These are phyloP conservation scores for Salarias fasciatus DNA, from an alignment of 2,797 vertebrate species.

Conservation along the genomic window DNA sequence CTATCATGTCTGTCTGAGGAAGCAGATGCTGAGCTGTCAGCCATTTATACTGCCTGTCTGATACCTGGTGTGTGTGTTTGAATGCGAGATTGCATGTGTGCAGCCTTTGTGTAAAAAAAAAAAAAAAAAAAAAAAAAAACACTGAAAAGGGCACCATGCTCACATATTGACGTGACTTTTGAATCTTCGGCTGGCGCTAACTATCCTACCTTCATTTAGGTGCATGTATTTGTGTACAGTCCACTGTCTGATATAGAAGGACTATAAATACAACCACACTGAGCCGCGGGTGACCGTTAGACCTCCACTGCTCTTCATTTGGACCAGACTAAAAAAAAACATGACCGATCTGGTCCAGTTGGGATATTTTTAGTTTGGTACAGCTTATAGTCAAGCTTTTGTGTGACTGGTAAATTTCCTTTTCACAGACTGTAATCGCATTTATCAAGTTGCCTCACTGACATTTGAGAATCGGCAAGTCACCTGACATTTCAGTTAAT, in stretches of 20 bases:
- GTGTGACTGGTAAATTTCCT: no score
- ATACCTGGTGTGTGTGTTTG: constrained; percentile 33
- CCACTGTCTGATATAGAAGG: no score
- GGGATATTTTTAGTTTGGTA: constrained; percentile 36
- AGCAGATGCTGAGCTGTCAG: constrained; percentile 56
- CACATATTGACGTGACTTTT: background rate
- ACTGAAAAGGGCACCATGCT: constrained; percentile 4
- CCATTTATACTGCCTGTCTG: constrained; percentile 37
- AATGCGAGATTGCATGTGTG: constrained; percentile 6
- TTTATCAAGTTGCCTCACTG: no score
- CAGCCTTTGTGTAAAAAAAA: constrained; percentile 12
- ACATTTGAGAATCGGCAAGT: no score
- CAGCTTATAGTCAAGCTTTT: no score
- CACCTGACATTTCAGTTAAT: no score
- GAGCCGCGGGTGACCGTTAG: background rate
- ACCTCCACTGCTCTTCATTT: constrained; percentile 24
- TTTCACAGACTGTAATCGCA: no score
- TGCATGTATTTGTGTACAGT: no score
- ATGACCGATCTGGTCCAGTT: constrained; percentile 5
- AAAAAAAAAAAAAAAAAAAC: constrained; percentile 12
- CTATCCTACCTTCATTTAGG: no score
- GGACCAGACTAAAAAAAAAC: constrained; percentile 32
- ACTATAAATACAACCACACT: no score
- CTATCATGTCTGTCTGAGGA: constrained; percentile 47
- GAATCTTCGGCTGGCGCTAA: no score